These are phyloP conservation scores for Biston betularia DNA, from an alignment of 2,888 invertebrate species.

Conservation along the genomic window DNA sequence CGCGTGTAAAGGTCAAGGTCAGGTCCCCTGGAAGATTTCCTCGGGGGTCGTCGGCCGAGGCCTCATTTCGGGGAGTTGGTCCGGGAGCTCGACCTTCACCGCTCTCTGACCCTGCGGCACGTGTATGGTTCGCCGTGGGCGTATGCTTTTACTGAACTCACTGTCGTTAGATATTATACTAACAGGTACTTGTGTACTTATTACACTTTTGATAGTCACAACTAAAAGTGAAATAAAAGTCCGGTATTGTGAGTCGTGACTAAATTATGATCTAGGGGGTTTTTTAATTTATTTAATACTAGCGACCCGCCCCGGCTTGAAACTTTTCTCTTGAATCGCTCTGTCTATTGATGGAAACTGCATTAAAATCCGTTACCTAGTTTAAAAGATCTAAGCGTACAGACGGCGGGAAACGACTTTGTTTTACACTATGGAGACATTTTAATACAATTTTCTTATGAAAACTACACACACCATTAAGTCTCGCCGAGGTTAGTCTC, in stretches of 20 bases:
- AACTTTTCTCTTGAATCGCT: too few relatives aligned
- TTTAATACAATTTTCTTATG: too few relatives aligned
- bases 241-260: neutral
- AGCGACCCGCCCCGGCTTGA: too few relatives aligned
- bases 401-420: too few relatives aligned
- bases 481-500: too few relatives aligned
- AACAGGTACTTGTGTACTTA: constrained; percentile 1
- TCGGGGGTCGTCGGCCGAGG: constrained; percentile 75
- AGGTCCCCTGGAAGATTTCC: constrained; percentile 83
- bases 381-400: too few relatives aligned
- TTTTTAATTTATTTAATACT: too few relatives aligned
- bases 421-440: too few relatives aligned
- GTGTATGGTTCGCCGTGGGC: constrained; percentile 74
- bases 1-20: constrained; percentile 84
- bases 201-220: neutral
- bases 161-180: neutral
- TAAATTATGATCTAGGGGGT: too few relatives aligned
- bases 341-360: too few relatives aligned
- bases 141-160: constrained; percentile 44
- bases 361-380: too few relatives aligned
- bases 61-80: constrained; percentile 77
- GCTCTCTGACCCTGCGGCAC: constrained; percentile 73
- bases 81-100: constrained; percentile 80
- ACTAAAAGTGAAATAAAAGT: neutral
- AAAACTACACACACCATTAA: too few relatives aligned